phyloP scores from a whole-genome alignment of 2,113 vertebrate species.

The Cyprinodon tularosa region DNA sequence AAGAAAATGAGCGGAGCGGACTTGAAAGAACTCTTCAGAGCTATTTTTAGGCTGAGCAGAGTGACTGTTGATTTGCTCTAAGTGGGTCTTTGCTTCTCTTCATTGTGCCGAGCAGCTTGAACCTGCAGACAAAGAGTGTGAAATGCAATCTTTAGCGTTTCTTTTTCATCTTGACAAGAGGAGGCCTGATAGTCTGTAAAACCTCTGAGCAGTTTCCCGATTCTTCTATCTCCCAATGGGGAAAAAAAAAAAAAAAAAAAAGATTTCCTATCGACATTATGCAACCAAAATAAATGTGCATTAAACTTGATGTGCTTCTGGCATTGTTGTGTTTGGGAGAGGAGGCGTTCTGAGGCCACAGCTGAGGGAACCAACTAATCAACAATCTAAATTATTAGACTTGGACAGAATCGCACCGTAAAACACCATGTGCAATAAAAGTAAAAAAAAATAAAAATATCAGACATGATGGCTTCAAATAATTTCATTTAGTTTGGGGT shows the following conservation, averaged over 20 bases:
- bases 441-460: conserved; percentile 56
- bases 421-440: conserved; percentile 82
- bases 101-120: conserved; percentile 62
- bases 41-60: conserved; percentile 53
- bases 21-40: conserved; percentile 60
- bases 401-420: conserved; percentile 71
- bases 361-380: conserved; percentile 8
- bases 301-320: conserved; percentile 79
- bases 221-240: conserved; percentile 80
- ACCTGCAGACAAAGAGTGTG: conserved; percentile 52
- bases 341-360: not conserved
- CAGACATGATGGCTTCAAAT: conserved; percentile 75
- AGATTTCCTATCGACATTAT: conserved; percentile 82
- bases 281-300: conserved; percentile 88
- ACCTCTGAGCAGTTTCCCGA: conserved; percentile 71
- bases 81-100: conserved; percentile 51
- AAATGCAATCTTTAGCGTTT: conserved; percentile 64
- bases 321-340: conserved; percentile 49
- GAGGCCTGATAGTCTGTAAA: conserved; percentile 69
- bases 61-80: conserved; percentile 49
- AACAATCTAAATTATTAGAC: conserved; percentile 60
- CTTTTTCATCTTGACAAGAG: conserved; percentile 63
- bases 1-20: conserved; percentile 52
- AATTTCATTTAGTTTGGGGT: conserved; percentile 74
- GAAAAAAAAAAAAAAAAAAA: conserved; percentile 41